Percentiles rank a stretch among this genome's conserved stretches.
These are phyloP conservation scores for Buathra laborator DNA, from an alignment of 2,888 invertebrate species.

Conservation along the genomic window DNA sequence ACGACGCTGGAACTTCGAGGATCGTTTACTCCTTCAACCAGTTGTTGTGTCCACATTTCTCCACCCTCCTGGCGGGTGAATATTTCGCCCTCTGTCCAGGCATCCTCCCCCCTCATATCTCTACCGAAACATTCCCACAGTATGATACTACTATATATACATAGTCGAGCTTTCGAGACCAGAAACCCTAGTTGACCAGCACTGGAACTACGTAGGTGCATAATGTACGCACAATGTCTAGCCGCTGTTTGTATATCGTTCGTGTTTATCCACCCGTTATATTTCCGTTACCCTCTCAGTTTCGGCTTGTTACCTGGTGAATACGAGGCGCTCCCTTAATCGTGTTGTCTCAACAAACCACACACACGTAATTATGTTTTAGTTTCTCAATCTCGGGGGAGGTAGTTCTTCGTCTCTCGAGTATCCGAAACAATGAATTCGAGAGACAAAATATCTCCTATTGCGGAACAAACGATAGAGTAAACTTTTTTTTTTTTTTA, in stretches of 20 bases:
- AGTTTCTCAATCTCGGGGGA: conserved; percentile 1
- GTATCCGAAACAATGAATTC: neutral
- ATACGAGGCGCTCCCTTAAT: conserved; percentile 38
- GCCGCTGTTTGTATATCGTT: conserved; percentile 66
- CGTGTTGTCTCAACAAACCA: conserved; percentile 43
- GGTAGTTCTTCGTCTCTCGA: conserved; percentile 3
- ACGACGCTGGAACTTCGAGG: conserved; percentile 32
- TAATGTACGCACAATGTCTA: conserved; percentile 69
- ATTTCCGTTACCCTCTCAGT: neutral
- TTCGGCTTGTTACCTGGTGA: conserved; percentile 45
- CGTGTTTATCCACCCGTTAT: conserved; percentile 24
- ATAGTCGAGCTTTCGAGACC: conserved; percentile 34
- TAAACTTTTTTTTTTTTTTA: neutral
- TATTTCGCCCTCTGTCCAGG: neutral
- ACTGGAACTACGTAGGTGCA: conserved; percentile 72
- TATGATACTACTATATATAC: conserved; percentile 21
- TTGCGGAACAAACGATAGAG: neutral
- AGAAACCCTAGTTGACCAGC: conserved; percentile 66
- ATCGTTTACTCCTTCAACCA: conserved; percentile 29
- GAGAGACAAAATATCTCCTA: conserved; percentile 15
- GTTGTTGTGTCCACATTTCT: conserved; percentile 20
- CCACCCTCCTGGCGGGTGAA: neutral
- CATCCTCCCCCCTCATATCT: neutral
- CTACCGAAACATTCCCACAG: conserved; percentile 8
- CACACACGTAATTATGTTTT: conserved; percentile 37